phyloP scores from a whole-genome alignment of 2,113 vertebrate genomes.

The Benitochromis conjunctus region DNA sequence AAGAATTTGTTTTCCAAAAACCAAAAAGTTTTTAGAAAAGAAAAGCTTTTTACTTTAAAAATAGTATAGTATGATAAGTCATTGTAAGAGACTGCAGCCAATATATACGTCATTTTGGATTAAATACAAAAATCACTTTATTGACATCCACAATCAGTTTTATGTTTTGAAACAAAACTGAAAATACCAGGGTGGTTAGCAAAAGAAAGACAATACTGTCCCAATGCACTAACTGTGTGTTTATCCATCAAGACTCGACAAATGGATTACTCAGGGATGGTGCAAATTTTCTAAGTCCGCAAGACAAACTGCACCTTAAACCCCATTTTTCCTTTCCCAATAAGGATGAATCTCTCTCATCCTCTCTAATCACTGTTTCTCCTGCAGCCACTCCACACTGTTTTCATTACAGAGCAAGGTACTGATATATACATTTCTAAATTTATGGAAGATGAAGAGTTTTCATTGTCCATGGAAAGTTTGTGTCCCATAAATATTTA shows the following conservation, averaged over 20 bases:
- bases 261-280: neutral
- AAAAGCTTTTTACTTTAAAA: neutral
- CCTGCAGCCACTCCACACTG: neutral
- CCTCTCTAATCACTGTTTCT: conserved; percentile 12
- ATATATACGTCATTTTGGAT: neutral
- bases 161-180: neutral
- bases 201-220: neutral
- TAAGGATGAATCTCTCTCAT: conserved; percentile 14
- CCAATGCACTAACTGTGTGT: neutral
- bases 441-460: conserved; percentile 22
- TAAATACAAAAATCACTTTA: neutral
- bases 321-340: neutral
- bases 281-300: conserved; percentile 12
- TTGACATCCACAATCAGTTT: neutral
- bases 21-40: neutral
- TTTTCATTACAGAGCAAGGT: neutral
- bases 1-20: neutral
- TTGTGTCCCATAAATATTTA: conserved; percentile 15
- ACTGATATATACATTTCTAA: conserved; percentile 13
- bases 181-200: neutral
- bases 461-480: conserved; percentile 14
- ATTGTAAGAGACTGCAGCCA: neutral
- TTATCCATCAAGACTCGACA: neutral
- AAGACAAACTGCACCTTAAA: conserved; percentile 30
- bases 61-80: neutral